phyloP scores from a whole-genome alignment of 2,113 vertebrate genomes.

The Dipodomys ordii region DNA sequence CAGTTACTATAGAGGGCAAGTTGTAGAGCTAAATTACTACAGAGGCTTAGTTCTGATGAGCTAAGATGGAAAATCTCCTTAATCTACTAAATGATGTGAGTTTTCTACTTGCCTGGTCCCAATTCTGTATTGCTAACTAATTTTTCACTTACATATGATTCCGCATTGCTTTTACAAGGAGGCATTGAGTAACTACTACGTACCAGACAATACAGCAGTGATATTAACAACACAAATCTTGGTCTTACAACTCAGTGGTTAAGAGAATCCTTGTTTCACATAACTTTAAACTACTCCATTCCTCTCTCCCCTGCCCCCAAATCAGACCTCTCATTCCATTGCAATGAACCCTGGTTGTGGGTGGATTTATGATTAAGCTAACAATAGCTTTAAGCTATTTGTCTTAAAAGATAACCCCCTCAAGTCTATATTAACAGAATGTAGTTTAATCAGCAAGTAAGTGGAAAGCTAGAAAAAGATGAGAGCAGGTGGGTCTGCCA shows the following conservation, averaged over 20 bases:
- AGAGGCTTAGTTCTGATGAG: neutral
- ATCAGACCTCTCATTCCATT: neutral
- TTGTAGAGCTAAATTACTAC: no score
- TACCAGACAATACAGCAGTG: neutral
- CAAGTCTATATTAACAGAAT: neutral
- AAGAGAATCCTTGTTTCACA: neutral
- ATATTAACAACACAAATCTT: neutral
- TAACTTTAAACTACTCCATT: slow-evolving; percentile 3
- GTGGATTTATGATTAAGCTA: neutral
- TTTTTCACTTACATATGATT: neutral
- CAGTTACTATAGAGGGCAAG: no score
- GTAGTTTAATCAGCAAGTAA: neutral
- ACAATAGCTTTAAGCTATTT: neutral
- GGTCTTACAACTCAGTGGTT: neutral
- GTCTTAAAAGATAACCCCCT: slow-evolving; percentile 24
- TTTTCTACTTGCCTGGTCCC: neutral
- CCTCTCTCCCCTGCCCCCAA: neutral
- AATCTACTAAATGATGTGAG: neutral
- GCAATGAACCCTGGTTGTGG: neutral
- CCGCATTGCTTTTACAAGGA: slow-evolving; percentile 27
- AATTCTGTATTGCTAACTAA: neutral
- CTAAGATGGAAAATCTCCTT: neutral
- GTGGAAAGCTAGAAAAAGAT: neutral
- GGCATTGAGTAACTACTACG: neutral
- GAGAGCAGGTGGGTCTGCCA: neutral